Conservation (phyloP, 2,113 vertebrate species). For the Myanophis thanlyinensis region DNA sequence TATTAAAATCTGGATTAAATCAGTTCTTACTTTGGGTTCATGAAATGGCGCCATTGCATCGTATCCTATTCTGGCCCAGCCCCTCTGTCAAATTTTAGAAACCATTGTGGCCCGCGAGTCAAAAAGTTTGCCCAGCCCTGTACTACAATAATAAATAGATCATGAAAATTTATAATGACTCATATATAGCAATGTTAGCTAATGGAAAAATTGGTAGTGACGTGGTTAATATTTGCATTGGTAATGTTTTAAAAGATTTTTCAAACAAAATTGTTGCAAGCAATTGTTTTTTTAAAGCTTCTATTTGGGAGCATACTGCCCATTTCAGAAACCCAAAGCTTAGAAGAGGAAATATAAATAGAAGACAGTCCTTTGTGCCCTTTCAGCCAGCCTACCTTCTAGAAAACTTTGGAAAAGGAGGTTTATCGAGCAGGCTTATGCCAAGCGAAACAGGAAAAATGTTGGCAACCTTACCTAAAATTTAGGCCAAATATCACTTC, state of each 20-base stretch:
- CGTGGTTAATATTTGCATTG: neutral
- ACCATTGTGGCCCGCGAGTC: too few relatives aligned
- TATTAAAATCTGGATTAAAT: too few relatives aligned
- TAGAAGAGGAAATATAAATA: neutral
- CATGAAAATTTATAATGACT: conserved; percentile 14
- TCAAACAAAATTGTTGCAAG: neutral
- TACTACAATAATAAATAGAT: too few relatives aligned
- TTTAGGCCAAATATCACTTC: neutral
- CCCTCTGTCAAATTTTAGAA: too few relatives aligned
- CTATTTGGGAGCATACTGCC: neutral
- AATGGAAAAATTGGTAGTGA: conserved; percentile 21
- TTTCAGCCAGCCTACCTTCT: neutral
- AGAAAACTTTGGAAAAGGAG: neutral
- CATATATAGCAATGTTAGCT: conserved; percentile 33
- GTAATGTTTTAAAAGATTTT: conserved; percentile 19
- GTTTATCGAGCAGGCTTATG: too few relatives aligned
- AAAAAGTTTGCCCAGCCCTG: too few relatives aligned
- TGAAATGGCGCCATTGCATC: too few relatives aligned
- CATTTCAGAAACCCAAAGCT: neutral
- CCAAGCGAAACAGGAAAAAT: neutral
- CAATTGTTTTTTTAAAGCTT: rapidly evolving
- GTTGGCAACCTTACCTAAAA: neutral
- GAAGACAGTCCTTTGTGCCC: neutral
- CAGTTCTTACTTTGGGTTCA: too few relatives aligned
- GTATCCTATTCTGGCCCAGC: too few relatives aligned